Percentiles rank a stretch among this genome's conserved stretches.
phyloP scores from a whole-genome alignment of 2,888 invertebrate species.

The Xanthorhoe designata region DNA sequence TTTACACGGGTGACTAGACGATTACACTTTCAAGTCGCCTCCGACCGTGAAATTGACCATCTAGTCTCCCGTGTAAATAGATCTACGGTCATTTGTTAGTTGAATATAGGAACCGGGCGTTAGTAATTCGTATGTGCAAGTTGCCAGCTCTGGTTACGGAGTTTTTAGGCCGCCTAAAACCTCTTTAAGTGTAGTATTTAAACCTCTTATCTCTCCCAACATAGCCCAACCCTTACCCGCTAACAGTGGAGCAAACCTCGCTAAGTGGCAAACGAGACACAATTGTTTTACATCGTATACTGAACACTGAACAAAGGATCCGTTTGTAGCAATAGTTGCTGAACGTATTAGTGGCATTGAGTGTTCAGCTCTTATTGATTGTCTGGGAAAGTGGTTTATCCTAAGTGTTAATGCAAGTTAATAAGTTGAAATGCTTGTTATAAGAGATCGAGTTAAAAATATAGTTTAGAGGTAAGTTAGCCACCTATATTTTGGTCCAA shows the following conservation, averaged over 20 bases:
- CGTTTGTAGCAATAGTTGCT: conserved; percentile 58
- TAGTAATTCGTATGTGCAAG: no score
- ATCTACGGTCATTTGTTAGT: no score
- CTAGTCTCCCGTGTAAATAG: no score
- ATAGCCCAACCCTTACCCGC: conserved; percentile 47
- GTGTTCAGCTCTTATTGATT: conserved; percentile 33
- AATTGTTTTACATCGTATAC: conserved; percentile 65
- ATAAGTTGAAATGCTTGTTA: conserved; percentile 2
- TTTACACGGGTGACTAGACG: no score
- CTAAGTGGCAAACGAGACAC: conserved; percentile 70
- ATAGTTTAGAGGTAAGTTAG: neutral
- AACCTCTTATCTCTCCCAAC: conserved; percentile 15
- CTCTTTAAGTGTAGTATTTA: no score
- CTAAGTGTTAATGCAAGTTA: conserved; percentile 18
- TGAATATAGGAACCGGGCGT: no score
- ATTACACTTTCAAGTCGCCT: no score
- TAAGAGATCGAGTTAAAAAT: neutral
- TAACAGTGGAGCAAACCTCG: conserved; percentile 64
- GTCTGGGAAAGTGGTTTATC: conserved; percentile 26
- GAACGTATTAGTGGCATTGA: conserved; percentile 50
- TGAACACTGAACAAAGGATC: conserved; percentile 51
- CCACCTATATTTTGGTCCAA: no score
- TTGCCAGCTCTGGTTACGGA: no score
- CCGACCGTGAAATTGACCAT: no score
- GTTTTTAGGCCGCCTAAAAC: no score